phyloP scores from a whole-genome alignment of 2,113 vertebrate genomes.

The Thermophis baileyi region DNA sequence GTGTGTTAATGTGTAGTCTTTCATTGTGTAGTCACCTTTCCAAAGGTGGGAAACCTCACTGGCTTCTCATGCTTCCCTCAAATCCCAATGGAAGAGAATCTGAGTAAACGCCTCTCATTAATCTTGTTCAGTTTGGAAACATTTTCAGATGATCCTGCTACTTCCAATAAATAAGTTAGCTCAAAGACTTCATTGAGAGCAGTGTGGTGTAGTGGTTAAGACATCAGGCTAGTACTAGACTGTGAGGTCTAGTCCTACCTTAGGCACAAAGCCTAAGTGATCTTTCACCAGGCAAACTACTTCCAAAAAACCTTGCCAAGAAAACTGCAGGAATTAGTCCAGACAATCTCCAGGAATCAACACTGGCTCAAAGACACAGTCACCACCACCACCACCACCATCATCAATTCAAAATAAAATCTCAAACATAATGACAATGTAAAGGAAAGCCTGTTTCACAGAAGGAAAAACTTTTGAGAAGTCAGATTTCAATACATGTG shows the following conservation, averaged over 20 bases:
- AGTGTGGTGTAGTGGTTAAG: not conserved
- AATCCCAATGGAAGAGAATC: not conserved
- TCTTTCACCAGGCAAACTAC: not conserved
- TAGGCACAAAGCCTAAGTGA: not conserved
- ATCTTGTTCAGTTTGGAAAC: not conserved
- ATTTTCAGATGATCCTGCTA: not conserved
- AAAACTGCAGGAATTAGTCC: not conserved
- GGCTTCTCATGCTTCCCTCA: not conserved
- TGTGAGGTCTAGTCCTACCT: not conserved
- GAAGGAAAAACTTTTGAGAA: not conserved
- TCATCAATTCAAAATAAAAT: not conserved
- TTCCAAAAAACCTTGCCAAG: not conserved
- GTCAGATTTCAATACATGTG: not conserved
- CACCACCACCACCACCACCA: not conserved
- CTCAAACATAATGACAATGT: not conserved
- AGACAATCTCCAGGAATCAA: not conserved
- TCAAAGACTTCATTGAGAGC: not conserved
- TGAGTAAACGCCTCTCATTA: not conserved
- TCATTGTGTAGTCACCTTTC: not conserved
- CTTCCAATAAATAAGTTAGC: not conserved
- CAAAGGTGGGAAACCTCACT: not conserved
- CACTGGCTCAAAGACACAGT: not conserved
- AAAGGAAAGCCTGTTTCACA: not conserved
- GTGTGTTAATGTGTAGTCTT: not conserved
- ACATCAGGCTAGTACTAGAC: not conserved